Evolutionary conservation across 1,140 invertebrate species (phyloP).

Genomic region (Heliconius himera): DNA sequence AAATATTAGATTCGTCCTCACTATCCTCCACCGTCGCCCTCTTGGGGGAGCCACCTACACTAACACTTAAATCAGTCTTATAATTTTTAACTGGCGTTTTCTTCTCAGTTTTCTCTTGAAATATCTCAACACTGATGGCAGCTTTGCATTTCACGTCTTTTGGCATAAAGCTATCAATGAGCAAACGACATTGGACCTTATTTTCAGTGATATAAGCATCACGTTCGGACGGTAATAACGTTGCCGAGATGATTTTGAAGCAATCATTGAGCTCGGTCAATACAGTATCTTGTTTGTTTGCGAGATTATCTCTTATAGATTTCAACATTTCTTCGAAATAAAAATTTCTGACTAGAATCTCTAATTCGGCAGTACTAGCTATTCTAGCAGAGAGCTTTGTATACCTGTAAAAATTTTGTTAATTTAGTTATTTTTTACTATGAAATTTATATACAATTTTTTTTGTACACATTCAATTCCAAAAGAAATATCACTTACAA

Average conservation of each 20-base stretch:
- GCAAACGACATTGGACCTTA: slow-evolving; percentile 83
- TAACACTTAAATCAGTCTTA: slow-evolving; percentile 81
- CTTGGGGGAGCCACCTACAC: slow-evolving; percentile 66
- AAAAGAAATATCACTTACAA: too few species aligned
- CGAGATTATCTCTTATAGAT: slow-evolving; percentile 81
- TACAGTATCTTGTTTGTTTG: slow-evolving; percentile 74
- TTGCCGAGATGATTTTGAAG: slow-evolving; percentile 73
- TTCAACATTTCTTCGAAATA: slow-evolving; percentile 90
- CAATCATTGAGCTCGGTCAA: slow-evolving; percentile 79
- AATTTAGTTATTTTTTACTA: too few species aligned
- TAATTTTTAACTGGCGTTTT: slow-evolving; percentile 68
- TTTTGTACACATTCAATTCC: too few species aligned
- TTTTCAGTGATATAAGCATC: slow-evolving; percentile 82
- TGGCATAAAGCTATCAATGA: slow-evolving; percentile 82
- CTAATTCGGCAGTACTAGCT: slow-evolving; percentile 87
- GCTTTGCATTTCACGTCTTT: slow-evolving; percentile 82
- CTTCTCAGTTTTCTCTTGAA: slow-evolving; percentile 60
- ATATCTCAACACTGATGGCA: slow-evolving; percentile 81
- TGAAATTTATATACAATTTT: too few species aligned
- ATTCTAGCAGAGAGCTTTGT: slow-evolving; percentile 89
- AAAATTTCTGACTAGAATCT: slow-evolving; percentile 87
- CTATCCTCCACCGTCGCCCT: slow-evolving; percentile 45
- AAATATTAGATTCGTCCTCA: slow-evolving; percentile 56
- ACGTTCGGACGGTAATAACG: slow-evolving; percentile 74
- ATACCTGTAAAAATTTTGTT: slow-evolving; percentile 64